Evolutionary conservation across 2,797 vertebrate species (phyloP), one percentile per base, ranked within the genome.

Genomic region (Atherinosoma microstoma): DNA sequence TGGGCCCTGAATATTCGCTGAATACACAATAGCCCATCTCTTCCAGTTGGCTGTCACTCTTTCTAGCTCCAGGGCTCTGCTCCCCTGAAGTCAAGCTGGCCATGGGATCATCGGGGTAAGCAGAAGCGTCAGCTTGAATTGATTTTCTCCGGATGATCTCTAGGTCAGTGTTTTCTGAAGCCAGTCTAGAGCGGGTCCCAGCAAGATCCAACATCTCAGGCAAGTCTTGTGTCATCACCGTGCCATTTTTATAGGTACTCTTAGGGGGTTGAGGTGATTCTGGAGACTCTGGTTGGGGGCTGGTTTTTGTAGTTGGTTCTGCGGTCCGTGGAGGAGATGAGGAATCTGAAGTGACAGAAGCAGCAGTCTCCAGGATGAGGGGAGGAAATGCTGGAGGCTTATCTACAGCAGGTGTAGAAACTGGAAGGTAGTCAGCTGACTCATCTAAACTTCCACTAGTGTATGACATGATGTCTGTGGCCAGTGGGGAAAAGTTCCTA

Each of bases 11-110:
- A 89, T 99, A 99, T 85, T 99, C 98, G 90, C 96, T 99, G 83
- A 99, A 99, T 82, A 99, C 98, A 91, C 98, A 99, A 85, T 99
- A 99, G 62, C 98, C 97, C 87, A 99, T 91, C 73, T 99, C 98
- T 91, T 99, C 98, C 3, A 96, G 83, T 64, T 99, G 98, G 83
- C 96, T 97, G 51, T 99, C 97, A 58, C 96, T 95, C 92, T 89
- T 95, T 78, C 84, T 86, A 30, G 62, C 42, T 59, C 85, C 76
- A 38, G 94, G 94, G 85, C 92, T 93, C 27, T 87, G 92, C 71
- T 95, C 92, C 47, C 92, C 93, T 70, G 93, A 93, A 68, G 92
- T 69, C 11, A 95, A 73, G 61, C 91, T 86, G 12, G 92, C 90
- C 32, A 95, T 83, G 12, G 93, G 91, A 76, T 96, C 94, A 60